These are phyloP conservation scores for Operophtera brumata DNA, from an alignment of 2,888 invertebrate genomes.

Conservation along the genomic window DNA sequence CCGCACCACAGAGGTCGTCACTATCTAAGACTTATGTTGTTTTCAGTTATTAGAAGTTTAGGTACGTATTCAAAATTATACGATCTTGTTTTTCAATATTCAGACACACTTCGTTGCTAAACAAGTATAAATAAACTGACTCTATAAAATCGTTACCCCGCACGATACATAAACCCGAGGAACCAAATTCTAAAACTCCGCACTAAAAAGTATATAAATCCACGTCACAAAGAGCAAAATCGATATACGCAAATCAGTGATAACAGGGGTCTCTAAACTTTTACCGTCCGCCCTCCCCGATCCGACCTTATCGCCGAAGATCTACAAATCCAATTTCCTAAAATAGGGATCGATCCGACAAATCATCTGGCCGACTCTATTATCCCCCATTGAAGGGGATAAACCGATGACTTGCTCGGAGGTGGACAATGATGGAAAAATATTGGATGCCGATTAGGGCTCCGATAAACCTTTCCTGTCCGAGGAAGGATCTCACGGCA, in stretches of 20 bases:
- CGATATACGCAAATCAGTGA: slow-evolving; percentile 78
- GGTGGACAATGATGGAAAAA: slow-evolving; percentile 37
- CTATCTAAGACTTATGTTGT: not conserved
- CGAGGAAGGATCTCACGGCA: slow-evolving; percentile 17
- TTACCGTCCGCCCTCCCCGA: slow-evolving; percentile 55
- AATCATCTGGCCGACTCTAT: slow-evolving; percentile 68
- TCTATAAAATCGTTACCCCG: slow-evolving; percentile 1
- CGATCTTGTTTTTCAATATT: not conserved
- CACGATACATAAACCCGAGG: slow-evolving; percentile 14
- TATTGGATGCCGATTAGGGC: slow-evolving; percentile 25
- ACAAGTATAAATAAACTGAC: not conserved
- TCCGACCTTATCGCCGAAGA: slow-evolving; percentile 67
- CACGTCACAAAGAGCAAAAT: slow-evolving; percentile 54
- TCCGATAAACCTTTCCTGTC: slow-evolving; percentile 25
- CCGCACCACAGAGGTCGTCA: too few relatives aligned
- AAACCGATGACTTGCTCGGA: slow-evolving; percentile 48
- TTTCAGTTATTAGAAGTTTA: not conserved
- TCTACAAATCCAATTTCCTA: slow-evolving; percentile 82
- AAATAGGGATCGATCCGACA: slow-evolving; percentile 81
- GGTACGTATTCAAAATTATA: not conserved
- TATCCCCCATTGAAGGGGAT: slow-evolving; percentile 46
- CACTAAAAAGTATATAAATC: slow-evolving; percentile 53
- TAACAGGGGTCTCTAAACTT: slow-evolving; percentile 68
- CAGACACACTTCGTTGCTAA: not conserved
- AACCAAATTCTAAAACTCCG: slow-evolving; percentile 15